Percentiles rank a stretch among this genome's conserved stretches.
These are phyloP conservation scores for Festucalex cinctus DNA, from an alignment of 2,113 vertebrate genomes.

Conservation along the genomic window DNA sequence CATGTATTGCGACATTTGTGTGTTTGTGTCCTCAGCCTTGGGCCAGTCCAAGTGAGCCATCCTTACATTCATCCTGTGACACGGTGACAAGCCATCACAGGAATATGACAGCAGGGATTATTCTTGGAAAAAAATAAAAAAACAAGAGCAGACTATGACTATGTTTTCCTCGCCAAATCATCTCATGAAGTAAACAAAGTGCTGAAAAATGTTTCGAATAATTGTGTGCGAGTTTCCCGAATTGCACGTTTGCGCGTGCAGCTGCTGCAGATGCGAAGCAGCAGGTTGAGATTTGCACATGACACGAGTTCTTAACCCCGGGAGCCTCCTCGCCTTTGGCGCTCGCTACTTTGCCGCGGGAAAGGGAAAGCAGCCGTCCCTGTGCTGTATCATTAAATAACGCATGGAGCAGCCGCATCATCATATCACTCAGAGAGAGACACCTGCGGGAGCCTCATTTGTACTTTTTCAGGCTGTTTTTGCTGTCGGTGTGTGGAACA, in stretches of 20 bases:
- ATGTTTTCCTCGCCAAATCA: too few species aligned
- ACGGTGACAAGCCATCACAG: too few species aligned
- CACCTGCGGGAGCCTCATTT: slow-evolving; percentile 27
- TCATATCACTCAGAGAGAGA: slow-evolving; percentile 49
- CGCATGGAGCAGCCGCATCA: slow-evolving; percentile 45
- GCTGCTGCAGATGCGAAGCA: background rate
- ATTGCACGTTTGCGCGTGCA: slow-evolving; percentile 9
- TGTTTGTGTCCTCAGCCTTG: too few species aligned
- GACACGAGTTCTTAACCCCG: slow-evolving; percentile 42
- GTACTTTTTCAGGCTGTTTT: slow-evolving; percentile 37
- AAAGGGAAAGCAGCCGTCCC: slow-evolving; percentile 42
- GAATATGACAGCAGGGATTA: too few species aligned
- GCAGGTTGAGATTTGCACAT: slow-evolving; percentile 37
- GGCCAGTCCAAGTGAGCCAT: too few species aligned
- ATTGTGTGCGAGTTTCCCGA: background rate
- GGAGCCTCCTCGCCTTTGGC: slow-evolving; percentile 57
- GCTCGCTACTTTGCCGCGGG: slow-evolving; percentile 59
- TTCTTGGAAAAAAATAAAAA: too few species aligned
- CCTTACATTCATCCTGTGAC: too few species aligned
- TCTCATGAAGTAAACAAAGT: too few species aligned
- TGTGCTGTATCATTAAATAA: slow-evolving; percentile 47
- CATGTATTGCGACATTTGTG: too few species aligned
- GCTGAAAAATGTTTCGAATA: too few species aligned
- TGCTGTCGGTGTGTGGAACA: slow-evolving; percentile 20
- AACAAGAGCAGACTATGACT: too few species aligned